These are phyloP conservation scores for Cyclina sinensis DNA, from an alignment of 1,140 invertebrate genomes.

Conservation along the genomic window DNA sequence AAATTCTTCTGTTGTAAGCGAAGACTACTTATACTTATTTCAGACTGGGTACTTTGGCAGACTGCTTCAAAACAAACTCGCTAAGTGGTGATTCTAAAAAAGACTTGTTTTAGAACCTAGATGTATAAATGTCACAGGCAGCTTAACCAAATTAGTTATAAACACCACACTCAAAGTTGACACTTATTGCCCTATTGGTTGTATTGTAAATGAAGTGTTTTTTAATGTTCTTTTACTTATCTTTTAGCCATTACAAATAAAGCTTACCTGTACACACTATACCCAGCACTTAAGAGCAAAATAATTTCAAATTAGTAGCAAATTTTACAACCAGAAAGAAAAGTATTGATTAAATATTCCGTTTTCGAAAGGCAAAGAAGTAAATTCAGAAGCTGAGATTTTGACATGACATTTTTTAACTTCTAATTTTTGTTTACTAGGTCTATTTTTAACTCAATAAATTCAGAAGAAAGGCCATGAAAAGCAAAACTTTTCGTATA, in stretches of 20 bases:
- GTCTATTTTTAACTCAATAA: background rate
- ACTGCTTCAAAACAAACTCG: too few species aligned
- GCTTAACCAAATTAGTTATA: background rate
- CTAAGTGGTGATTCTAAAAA: too few species aligned
- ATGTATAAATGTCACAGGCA: background rate
- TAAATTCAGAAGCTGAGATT: background rate
- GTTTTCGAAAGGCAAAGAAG: too few species aligned
- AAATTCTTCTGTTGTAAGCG: too few species aligned
- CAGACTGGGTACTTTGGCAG: too few species aligned
- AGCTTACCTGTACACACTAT: conserved; percentile 39
- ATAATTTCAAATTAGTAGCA: conserved; percentile 46
- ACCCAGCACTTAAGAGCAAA: conserved; percentile 35
- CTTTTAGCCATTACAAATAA: conserved; percentile 36
- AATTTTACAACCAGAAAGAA: conserved; percentile 15
- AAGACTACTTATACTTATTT: too few species aligned
- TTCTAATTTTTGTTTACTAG: background rate
- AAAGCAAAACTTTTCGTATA: background rate
- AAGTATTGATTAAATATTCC: too few species aligned
- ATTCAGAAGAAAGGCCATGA: background rate
- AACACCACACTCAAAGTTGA: too few species aligned
- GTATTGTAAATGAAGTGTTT: conserved; percentile 3
- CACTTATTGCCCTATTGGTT: too few species aligned
- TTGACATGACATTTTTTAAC: background rate
- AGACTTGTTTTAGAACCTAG: too few species aligned
- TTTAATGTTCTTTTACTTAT: background rate